Base-by-base conservation (phyloP, 2,888 invertebrate genomes). In the Melitaea athalia region DNA sequence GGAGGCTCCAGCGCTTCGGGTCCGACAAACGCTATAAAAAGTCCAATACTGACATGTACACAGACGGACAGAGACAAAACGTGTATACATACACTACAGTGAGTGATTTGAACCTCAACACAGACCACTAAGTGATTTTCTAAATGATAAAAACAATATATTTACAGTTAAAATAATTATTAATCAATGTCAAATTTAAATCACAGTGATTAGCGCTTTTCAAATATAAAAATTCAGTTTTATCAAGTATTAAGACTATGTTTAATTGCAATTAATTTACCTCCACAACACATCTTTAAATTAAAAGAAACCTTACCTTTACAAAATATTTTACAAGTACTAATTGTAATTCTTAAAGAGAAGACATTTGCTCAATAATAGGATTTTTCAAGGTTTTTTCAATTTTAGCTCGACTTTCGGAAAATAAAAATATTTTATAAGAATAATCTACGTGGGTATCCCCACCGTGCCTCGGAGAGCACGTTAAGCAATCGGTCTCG, bases 1-100 rank as follows among this genome's bases (percentile, higher is more conserved):
- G 92, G 60, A 92, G 86, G 77, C 93, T 93, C 92, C 93, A 92
- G 24, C 93, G 86, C 79, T 90, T 91, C 72, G 86, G 79, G 76
- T 90, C 90, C 71, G 84, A 81, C 83, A 88, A 87, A 77, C 89
- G 90, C 92, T 92, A 89, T 65, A 82, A 85, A 76, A 75, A 81
- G 82, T 82, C 83, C 83, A 83, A 83, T 83, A 83, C 82, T 80
- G 83, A 83, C 80, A 76, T 15, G 59, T 57, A 69, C 64, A 62
- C 64, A 66, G 65, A 79, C 74, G 74, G 38, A 74, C 71, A 72
- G 70, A 70, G 64, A 50, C 43, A 64, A 17, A 59, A 64, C 59
- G 62, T 45, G 17, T 50, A 42, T 49, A 24, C 42, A 64, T 52
- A 38, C 8, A 38, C 38, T 38, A 38, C 8, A 65, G 47, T 45